Conservation (phyloP, 2,113 vertebrate genomes). For the Hippopotamus amphibius region DNA sequence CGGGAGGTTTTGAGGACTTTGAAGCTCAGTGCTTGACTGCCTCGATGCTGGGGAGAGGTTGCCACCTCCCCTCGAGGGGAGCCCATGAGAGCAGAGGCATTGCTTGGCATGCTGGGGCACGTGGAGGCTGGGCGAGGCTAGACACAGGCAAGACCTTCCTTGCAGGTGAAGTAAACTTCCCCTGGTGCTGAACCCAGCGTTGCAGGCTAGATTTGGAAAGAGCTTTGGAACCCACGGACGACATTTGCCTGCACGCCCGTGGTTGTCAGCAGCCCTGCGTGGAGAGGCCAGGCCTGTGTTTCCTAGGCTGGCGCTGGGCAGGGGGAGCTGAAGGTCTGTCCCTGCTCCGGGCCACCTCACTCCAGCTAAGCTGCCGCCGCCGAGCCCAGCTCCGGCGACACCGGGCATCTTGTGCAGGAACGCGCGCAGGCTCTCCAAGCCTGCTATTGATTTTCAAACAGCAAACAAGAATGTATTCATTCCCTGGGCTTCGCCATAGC, state of each 20-base stretch:
- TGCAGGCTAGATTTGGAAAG: not conserved
- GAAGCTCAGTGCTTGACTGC: not conserved
- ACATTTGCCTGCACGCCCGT: rapidly evolving
- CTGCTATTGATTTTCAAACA: conserved; percentile 82
- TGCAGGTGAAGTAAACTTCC: not conserved
- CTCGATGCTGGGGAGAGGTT: not conserved
- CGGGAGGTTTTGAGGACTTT: too few relatives aligned
- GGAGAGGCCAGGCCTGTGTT: not conserved
- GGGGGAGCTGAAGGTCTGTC: not conserved
- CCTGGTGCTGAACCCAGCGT: rapidly evolving
- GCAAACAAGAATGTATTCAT: conserved; percentile 79
- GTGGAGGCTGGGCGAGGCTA: rapidly evolving
- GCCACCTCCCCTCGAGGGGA: not conserved
- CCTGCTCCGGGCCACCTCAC: not conserved
- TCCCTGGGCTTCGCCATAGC: conserved; percentile 49
- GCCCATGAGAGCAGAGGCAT: not conserved
- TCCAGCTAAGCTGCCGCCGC: conserved; percentile 9
- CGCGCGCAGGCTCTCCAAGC: conserved; percentile 79
- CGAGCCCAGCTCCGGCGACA: conserved; percentile 32
- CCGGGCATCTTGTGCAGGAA: conserved; percentile 65
- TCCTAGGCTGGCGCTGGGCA: not conserved
- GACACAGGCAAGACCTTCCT: not conserved
- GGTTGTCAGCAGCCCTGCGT: rapidly evolving
- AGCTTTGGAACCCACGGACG: rapidly evolving
- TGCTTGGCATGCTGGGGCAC: not conserved